phyloP scores from a whole-genome alignment of 92 coral and sea anemone genomes.

The Ricordea florida region DNA sequence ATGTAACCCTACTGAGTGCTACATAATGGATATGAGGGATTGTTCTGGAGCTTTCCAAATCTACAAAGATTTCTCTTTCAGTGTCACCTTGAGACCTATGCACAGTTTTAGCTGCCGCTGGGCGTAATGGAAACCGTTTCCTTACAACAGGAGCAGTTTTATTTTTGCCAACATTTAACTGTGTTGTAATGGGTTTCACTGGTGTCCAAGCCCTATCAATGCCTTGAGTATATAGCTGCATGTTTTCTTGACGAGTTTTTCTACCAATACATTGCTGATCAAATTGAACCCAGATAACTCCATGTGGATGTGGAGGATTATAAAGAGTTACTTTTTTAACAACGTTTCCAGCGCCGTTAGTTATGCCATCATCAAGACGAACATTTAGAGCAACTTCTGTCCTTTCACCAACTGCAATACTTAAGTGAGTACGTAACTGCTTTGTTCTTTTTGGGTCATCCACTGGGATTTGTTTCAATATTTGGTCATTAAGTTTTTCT shows the following conservation, averaged over 20 bases:
- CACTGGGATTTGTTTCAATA: no score
- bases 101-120: slow-evolving; percentile 44
- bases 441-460: slow-evolving; percentile 26
- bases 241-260: slow-evolving; percentile 38
- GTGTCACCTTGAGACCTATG: slow-evolving; percentile 61
- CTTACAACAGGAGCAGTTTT: slow-evolving; percentile 3
- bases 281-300: slow-evolving; percentile 47
- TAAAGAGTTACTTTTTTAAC: slow-evolving; percentile 17
- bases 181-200: slow-evolving; percentile 17
- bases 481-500: no score
- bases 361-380: slow-evolving; percentile 18
- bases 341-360: slow-evolving; percentile 36
- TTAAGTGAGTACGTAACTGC: background rate
- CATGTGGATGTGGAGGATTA: background rate
- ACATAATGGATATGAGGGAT: slow-evolving; percentile 57
- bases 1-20: slow-evolving; percentile 56
- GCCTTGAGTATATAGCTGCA: background rate
- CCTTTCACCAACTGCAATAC: slow-evolving; percentile 7
- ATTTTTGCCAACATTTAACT: slow-evolving; percentile 12
- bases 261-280: slow-evolving; percentile 41
- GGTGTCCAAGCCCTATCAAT: slow-evolving; percentile 35
- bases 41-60: slow-evolving; percentile 14
- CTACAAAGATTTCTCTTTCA: slow-evolving; percentile 32
- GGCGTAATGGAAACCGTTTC: slow-evolving; percentile 51
- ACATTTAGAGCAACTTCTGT: background rate